Conservation (phyloP, 2,888 invertebrate species). For the Epicampocera succincta region DNA sequence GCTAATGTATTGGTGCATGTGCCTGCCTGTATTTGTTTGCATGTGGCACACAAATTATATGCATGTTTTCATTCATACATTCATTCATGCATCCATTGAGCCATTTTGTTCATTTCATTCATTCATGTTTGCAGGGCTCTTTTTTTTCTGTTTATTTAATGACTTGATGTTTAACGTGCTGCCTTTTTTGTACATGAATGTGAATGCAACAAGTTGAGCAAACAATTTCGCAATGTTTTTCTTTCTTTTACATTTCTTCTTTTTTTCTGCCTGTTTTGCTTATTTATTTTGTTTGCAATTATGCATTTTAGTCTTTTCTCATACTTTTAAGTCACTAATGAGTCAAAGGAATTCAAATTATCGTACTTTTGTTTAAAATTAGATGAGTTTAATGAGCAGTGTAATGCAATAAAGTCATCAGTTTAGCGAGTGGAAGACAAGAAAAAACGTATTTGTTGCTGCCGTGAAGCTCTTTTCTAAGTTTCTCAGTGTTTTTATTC, state of each 20-base stretch:
- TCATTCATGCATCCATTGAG: slow-evolving; percentile 58
- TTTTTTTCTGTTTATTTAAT: slow-evolving; percentile 36
- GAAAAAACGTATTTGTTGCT: not conserved
- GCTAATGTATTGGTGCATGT: not conserved
- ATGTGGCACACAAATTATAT: slow-evolving; percentile 47
- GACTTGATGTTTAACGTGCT: slow-evolving; percentile 44
- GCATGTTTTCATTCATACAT: slow-evolving; percentile 55
- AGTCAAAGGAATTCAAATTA: slow-evolving; percentile 34
- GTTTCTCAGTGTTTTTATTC: too few species aligned
- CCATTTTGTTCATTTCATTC: slow-evolving; percentile 37
- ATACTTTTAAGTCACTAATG: slow-evolving; percentile 25
- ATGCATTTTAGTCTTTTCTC: slow-evolving; percentile 43
- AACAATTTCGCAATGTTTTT: slow-evolving; percentile 49
- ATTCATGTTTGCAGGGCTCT: slow-evolving; percentile 45
- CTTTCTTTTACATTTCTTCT: slow-evolving; percentile 1
- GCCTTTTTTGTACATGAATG: slow-evolving; percentile 3
- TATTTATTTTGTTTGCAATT: slow-evolving; percentile 38
- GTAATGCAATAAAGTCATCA: not conserved
- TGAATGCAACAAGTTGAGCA: slow-evolving; percentile 69
- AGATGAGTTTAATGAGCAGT: slow-evolving; percentile 2
- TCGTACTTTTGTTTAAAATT: slow-evolving; percentile 21
- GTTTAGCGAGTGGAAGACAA: not conserved
- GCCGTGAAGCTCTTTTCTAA: too few species aligned
- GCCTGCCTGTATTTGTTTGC: slow-evolving; percentile 4
- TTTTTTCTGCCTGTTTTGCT: slow-evolving; percentile 1